Evolutionary conservation across 35 echinoderm and acorn worm species (phyloP), one percentile per base, ranked within the genome.

Genomic region (Apostichopus parvimensis): DNA sequence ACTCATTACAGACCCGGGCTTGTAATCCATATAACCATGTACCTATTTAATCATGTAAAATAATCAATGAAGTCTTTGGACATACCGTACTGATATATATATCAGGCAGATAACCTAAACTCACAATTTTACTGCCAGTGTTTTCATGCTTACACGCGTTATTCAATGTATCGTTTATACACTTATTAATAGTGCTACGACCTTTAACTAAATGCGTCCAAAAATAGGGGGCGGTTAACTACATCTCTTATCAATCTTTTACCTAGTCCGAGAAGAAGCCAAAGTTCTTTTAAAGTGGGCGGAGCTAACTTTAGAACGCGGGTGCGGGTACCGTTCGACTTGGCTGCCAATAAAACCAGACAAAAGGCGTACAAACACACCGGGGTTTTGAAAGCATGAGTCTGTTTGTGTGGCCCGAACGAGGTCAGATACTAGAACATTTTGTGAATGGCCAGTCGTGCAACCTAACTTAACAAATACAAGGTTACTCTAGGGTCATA

Each of bases 401-500:
- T 45, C 34, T 45, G 34, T 45, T 45, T 82, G 79, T 82, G 79
- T 82, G 79, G 79, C 55, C 79, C 52, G 21, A 55, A 82, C 79
- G 79, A 82, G 79, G 79, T 82, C 79, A 82, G 26, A 34, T 1
- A 82, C 10, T 20, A 18, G 26, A 53, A 82, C 25, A 82, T 56
- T 68, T 82, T 56, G 79, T 82, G 79, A 82, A 82, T 82, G 79
- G 79, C 24, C 53, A 82, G 79, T 34, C 9, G 25, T 34, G 25
- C 79, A 54, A 54, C 9, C 54, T 68, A 68, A 68, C 11, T 68
- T 68, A 68, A 68, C 26, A 45, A 9, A 56, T 45, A 82, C 79
- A 82, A 82, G 79, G 79, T 82, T 82, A 82, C 55, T 17, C 13
- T 82, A 56, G 79, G 79, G 79, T 82, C 79, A 82, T 45, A 56